Evolutionary conservation across 2,797 vertebrate species (phyloP), one percentile per base, ranked within the genome.

Genomic region (Diglossa cyanea): DNA sequence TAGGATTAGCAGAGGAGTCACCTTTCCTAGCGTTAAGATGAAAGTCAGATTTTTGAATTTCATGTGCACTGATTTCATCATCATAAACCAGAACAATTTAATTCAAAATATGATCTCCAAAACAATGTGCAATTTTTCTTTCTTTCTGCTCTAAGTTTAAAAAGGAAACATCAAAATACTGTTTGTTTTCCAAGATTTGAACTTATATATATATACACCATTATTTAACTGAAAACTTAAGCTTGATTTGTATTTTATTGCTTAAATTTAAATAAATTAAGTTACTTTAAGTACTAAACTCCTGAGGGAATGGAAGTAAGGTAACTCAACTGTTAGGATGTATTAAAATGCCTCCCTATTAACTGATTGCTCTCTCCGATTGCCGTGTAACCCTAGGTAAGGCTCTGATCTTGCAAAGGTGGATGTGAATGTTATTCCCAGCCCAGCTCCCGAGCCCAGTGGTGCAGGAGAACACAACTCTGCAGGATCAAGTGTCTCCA

Each of bases 181-280:
- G 88, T 76, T 86, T 50, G 54, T 70, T 95, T 93, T 93, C 83
- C 88, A 93, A 94, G 71, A 89, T 90, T 96, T 84, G 84, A 97
- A 97, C 86, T 96, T 96, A 97, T 92, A 88, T 94, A 92, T 93
- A 96, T 72, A 95, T 7, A 95, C 51, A 78, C 39, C 65, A 54
- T 57, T 94, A 95, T 90, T 95, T 96, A 97, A 96, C 88, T 93
- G 95, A 96, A 97, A 97, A 97, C 83, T 95, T 96, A 97, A 97
- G 81, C 94, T 96, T 81, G 68, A 97, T 95, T 91, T 77, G 70
- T 97, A 96, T 94, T 97, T 96, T 98, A 98, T 98, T 98, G 98
- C 98, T 98, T 98, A 97, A 97, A 97, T 97, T 97, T 97, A 98
- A 98, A 97, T 97, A 96, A 97, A 97, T 97, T 96, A 96, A 97